Evolutionary conservation across 2,888 invertebrate species (phyloP).

Genomic region (Argyra leucocephala): DNA sequence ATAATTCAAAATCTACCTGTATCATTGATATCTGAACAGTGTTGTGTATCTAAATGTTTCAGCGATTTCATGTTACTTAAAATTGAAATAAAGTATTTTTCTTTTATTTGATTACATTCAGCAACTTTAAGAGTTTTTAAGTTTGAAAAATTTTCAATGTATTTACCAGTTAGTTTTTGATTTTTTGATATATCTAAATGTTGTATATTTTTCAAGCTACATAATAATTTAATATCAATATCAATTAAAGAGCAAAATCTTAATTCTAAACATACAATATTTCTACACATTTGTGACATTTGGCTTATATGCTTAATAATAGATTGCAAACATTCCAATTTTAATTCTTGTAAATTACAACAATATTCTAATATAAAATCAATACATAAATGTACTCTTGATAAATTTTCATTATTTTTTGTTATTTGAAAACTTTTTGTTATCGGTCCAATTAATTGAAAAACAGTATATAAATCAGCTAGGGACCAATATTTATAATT

Average conservation of each 20-base stretch:
- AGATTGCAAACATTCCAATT: neutral
- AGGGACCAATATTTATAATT: slow-evolving; percentile 4
- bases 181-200: slow-evolving; percentile 7
- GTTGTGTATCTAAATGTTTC: neutral
- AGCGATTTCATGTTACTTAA: neutral
- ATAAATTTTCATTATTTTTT: neutral
- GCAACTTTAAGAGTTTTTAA: neutral
- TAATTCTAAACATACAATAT: neutral
- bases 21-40: neutral
- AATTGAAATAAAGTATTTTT: neutral
- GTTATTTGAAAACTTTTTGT: neutral
- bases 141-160: neutral
- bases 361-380: slow-evolving; percentile 9
- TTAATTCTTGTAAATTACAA: neutral
- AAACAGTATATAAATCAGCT: slow-evolving; percentile 8
- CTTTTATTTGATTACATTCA: neutral
- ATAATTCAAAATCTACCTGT: neutral
- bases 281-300: neutral
- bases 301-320: neutral
- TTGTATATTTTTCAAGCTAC: neutral
- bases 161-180: slow-evolving; percentile 7
- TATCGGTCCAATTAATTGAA: slow-evolving; percentile 6
- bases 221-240: neutral
- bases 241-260: neutral
- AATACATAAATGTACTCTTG: neutral